Base-by-base conservation (phyloP, 2,888 invertebrate genomes). In the Erannis defoliaria region DNA sequence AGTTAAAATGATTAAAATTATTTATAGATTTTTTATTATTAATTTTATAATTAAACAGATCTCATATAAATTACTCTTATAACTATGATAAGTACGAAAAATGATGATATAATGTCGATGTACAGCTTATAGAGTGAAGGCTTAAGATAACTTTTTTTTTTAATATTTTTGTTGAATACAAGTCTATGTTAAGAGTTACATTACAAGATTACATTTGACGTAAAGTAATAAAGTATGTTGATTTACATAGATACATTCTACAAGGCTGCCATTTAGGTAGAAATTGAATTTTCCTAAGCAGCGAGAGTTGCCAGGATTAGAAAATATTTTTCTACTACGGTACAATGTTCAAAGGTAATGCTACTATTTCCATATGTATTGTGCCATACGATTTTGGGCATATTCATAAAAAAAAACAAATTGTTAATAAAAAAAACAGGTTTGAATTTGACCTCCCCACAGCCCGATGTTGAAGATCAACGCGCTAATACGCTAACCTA, bases 51-150 rank as follows among this genome's bases (percentile, higher is more conserved):
- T 53, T 46, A 46, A 54, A 48, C 59, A 61, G 61, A 55, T 51
- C 60, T 55, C 38, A 50, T 55, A 33, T 40, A 33, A 51, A 21
- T 62, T 45, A 55, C 26, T n/a, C 61, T 60, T 59, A 62, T 55
- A 59, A 16, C 51, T 59, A 64, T 50, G 43, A 37, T 64, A 66
- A 64, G 62, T 62, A 62, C 57, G 60, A 53, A 59, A 55, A 64
- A 35, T 23, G 64, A 31, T 62, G 38, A 64, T 57, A 26, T 26
- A 26, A 62, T 54, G 62, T 64, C 64, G 66, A 68, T 66, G 68
- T 66, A 60, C n/a, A n/a, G n/a, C n/a, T n/a, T n/a, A n/a, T 54
- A 56, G 59, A 59, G 62, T 61, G 12, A 55, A 26, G 33, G 16
- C 18, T 21, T 45, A 14, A 35, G 12, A 37, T 45, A 42, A 49